Conservation (phyloP, 2,797 vertebrate genomes). For the Lepilemur septentrionalis region DNA sequence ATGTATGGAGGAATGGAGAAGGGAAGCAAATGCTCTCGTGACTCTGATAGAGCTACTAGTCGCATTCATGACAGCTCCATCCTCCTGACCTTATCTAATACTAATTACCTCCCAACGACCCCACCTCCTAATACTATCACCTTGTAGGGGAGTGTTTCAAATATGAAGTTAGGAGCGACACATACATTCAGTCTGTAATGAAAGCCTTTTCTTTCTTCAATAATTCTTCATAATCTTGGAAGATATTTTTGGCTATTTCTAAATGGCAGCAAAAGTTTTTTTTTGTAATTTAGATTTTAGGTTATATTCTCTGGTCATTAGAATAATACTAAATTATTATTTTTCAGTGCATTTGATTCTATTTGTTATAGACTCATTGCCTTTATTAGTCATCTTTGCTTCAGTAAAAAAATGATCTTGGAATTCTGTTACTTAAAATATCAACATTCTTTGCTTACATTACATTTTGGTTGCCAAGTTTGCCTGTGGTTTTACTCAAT, state of each 20-base stretch:
- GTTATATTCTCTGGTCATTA: neutral
- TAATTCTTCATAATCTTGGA: neutral
- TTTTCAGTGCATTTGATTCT: neutral
- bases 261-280: neutral
- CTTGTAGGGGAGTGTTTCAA: neutral
- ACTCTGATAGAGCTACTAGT: neutral
- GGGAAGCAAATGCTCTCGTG: neutral
- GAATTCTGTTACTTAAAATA: conserved; percentile 30
- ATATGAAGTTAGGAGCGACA: neutral
- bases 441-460: neutral
- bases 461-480: neutral
- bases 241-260: conserved; percentile 9
- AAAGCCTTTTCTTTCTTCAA: neutral
- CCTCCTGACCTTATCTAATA: neutral
- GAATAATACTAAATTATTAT: neutral
- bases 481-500: neutral
- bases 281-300: conserved; percentile 8
- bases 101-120: neutral
- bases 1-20: neutral
- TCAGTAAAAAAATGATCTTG: neutral
- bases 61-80: neutral
- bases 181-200: no score
- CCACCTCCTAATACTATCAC: no score
- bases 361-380: neutral
- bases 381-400: neutral